These are phyloP conservation scores for Typhlichthys subterraneus DNA, from an alignment of 2,797 vertebrate genomes.

Conservation along the genomic window DNA sequence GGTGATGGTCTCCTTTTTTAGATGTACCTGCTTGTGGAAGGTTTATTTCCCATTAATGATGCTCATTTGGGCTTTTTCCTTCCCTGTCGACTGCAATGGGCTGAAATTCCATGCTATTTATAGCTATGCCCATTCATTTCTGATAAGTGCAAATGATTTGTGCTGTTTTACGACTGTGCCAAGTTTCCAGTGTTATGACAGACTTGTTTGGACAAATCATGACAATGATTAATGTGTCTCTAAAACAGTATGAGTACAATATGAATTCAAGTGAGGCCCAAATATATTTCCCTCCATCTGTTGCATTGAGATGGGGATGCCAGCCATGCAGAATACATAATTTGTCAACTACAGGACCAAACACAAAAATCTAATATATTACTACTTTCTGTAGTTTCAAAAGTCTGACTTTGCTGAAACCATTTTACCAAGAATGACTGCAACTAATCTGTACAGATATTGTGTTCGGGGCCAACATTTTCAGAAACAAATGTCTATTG, in stretches of 20 bases:
- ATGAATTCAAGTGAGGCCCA: slow-evolving; percentile 27
- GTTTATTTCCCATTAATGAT: slow-evolving; percentile 60
- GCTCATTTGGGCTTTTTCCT: slow-evolving; percentile 41
- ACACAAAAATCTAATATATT: slow-evolving; percentile 1
- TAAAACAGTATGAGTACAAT: slow-evolving; percentile 32
- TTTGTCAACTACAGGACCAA: slow-evolving; percentile 12
- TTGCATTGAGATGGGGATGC: slow-evolving; percentile 42
- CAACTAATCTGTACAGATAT: slow-evolving; percentile 25
- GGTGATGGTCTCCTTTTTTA: slow-evolving; percentile 32
- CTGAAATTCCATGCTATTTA: slow-evolving; percentile 45
- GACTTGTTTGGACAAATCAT: slow-evolving; percentile 25
- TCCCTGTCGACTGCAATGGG: slow-evolving; percentile 21
- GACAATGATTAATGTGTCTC: slow-evolving; percentile 57
- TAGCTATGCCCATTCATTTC: slow-evolving; percentile 53
- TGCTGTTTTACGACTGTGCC: slow-evolving; percentile 44
- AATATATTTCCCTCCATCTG: slow-evolving; percentile 26
- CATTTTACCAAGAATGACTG: slow-evolving; percentile 28
- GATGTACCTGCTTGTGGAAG: slow-evolving; percentile 22
- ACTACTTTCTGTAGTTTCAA: slow-evolving; percentile 36
- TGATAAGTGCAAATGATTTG: slow-evolving; percentile 65
- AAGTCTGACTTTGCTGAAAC: slow-evolving; percentile 30
- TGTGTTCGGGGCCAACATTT: slow-evolving; percentile 31
- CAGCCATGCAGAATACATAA: slow-evolving; percentile 32
- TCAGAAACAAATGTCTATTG: slow-evolving; percentile 75
- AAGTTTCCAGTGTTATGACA: slow-evolving; percentile 60